Conservation (phyloP, 2,888 invertebrate genomes). For the Cerceris rybyensis region DNA sequence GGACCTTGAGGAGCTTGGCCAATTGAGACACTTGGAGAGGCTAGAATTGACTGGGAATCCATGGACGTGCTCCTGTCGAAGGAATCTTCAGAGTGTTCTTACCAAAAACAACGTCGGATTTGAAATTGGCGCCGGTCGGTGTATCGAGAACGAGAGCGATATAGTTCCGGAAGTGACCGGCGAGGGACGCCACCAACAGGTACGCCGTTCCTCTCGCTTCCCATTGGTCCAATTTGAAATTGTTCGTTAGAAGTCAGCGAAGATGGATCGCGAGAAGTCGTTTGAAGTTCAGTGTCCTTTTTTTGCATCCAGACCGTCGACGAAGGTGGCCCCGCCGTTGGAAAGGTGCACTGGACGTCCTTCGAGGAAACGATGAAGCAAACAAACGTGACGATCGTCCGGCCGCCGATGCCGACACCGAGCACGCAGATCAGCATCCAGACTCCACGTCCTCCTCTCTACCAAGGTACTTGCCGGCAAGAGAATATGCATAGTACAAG, state of each 20-base stretch:
- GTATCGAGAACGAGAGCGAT: constrained; percentile 45
- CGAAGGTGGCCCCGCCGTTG: constrained; percentile 21
- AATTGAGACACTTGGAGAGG: constrained; percentile 58
- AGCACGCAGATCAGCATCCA: background rate
- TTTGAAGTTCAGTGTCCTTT: background rate
- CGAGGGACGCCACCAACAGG: constrained; percentile 37
- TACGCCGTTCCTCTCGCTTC: constrained; percentile 22
- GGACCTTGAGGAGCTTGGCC: constrained; percentile 47
- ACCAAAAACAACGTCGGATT: constrained; percentile 60
- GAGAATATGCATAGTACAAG: background rate
- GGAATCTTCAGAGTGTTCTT: constrained; percentile 57
- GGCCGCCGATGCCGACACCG: constrained; percentile 4
- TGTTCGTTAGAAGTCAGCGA: background rate
- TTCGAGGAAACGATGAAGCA: constrained; percentile 47
- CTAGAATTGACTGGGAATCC: constrained; percentile 67
- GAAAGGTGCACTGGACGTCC: constrained; percentile 67
- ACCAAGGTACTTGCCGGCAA: constrained; percentile 49
- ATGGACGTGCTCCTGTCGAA: constrained; percentile 67
- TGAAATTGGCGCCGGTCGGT: constrained; percentile 59
- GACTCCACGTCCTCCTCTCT: constrained; percentile 6
- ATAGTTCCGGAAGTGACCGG: constrained; percentile 6
- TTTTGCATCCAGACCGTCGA: background rate
- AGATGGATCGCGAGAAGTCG: background rate
- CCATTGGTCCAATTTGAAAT: background rate
- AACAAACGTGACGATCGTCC: constrained; percentile 44